A percentile compares a stretch with the other conserved stretches of the same genome.
Evolutionary conservation across 92 coral and sea anemone species (phyloP).

Genomic region (Plumapathes pennacea): DNA sequence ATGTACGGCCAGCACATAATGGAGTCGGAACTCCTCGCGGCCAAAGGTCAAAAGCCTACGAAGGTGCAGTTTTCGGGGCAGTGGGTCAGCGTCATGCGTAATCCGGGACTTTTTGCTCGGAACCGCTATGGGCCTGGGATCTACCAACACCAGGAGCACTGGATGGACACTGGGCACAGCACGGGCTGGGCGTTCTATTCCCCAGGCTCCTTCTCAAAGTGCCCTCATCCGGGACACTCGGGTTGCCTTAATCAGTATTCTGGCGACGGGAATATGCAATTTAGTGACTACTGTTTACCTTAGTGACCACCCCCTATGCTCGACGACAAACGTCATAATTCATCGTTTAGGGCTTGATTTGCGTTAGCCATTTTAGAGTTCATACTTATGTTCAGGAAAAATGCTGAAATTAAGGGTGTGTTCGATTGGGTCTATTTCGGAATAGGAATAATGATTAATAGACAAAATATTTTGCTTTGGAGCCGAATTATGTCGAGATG

Average conservation of each 20-base stretch:
- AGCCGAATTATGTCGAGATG: too few relatives aligned
- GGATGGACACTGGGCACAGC: conserved; percentile 84
- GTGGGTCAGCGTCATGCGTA: conserved; percentile 92
- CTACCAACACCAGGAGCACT: conserved; percentile 90
- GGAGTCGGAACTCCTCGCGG: conserved; percentile 92
- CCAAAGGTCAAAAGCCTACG: conserved; percentile 87
- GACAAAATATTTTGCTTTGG: too few relatives aligned
- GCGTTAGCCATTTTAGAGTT: too few relatives aligned
- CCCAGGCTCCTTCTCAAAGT: conserved; percentile 63
- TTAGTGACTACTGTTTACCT: conserved; percentile 49
- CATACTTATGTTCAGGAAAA: too few relatives aligned
- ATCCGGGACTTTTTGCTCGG: conserved; percentile 96
- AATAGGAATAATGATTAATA: too few relatives aligned
- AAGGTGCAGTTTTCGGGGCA: conserved; percentile 88
- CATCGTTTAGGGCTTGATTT: background rate
- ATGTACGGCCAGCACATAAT: conserved; percentile 94
- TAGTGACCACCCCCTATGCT: too few relatives aligned
- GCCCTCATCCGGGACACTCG: conserved; percentile 81
- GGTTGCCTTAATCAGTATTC: conserved; percentile 90
- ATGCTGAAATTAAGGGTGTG: too few relatives aligned
- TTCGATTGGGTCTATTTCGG: too few relatives aligned
- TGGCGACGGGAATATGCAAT: conserved; percentile 90
- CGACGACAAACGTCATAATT: too few relatives aligned
- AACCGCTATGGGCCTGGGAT: conserved; percentile 90
- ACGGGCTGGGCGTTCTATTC: conserved; percentile 91